phyloP scores from a whole-genome alignment of 1,140 invertebrate species.

The Bombus consobrinus region DNA sequence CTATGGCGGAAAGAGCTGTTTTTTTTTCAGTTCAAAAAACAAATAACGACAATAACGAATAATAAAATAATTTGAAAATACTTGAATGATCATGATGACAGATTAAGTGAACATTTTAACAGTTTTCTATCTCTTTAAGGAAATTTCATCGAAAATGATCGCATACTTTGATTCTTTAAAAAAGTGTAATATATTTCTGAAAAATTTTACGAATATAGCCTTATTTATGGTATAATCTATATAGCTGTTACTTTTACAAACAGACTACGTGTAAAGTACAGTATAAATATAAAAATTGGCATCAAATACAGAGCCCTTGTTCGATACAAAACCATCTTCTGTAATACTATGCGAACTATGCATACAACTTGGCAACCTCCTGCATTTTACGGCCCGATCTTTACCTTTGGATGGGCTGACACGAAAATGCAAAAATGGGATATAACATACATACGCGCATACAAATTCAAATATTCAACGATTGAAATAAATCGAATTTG shows the following conservation, averaged over 20 bases:
- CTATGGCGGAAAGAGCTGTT: not conserved
- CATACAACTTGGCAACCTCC: not conserved
- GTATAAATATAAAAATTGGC: not conserved
- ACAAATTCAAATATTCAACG: not conserved
- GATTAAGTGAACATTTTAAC: too few relatives aligned
- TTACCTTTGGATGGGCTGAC: not conserved
- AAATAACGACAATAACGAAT: not conserved
- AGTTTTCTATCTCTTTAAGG: not conserved
- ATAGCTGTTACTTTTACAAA: not conserved
- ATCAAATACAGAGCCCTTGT: not conserved
- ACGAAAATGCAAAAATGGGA: not conserved
- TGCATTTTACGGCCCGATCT: not conserved
- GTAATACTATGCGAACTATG: not conserved
- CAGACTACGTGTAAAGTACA: not conserved
- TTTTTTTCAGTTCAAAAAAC: not conserved
- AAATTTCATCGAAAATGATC: too few relatives aligned
- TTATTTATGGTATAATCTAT: too few relatives aligned
- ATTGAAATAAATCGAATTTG: not conserved
- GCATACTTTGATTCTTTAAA: too few relatives aligned
- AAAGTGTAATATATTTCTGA: too few relatives aligned
- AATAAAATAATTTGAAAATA: too few relatives aligned
- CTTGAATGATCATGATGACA: too few relatives aligned
- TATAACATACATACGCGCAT: too few relatives aligned
- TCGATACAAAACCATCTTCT: not conserved
- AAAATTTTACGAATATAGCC: too few relatives aligned